A percentile compares a stretch with the other conserved stretches of the same genome.
Evolutionary conservation across 2,888 invertebrate genomes (phyloP).

Genomic region (Eilema caniola): DNA sequence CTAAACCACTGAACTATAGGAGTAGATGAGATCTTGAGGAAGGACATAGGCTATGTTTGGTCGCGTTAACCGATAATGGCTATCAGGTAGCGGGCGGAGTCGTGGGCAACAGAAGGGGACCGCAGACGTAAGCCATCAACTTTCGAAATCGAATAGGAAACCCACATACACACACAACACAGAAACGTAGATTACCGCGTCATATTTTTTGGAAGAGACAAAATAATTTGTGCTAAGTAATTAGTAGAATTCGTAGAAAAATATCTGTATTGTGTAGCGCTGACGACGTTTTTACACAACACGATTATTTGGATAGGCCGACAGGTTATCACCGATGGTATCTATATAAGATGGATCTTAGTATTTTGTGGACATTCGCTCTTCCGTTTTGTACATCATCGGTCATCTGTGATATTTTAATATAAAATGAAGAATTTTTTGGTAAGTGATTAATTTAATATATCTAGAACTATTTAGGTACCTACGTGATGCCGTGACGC

Average conservation of each 20-base stretch:
- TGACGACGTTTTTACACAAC: conserved; percentile 25
- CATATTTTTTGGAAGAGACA: neutral
- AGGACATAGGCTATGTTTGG: no score
- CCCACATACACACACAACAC: neutral
- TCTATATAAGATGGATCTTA: conserved; percentile 51
- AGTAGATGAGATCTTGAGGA: no score
- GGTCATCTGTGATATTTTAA: conserved; percentile 35
- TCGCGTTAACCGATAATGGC: no score
- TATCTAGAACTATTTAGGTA: no score
- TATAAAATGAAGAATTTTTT: conserved; percentile 59
- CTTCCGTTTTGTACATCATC: conserved; percentile 24
- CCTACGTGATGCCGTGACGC: no score
- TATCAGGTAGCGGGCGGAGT: no score
- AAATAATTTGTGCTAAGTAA: conserved; percentile 6
- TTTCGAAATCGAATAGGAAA: no score
- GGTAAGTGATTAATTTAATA: conserved; percentile 53
- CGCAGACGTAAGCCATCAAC: no score
- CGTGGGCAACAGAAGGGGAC: no score
- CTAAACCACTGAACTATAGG: no score
- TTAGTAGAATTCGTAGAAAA: conserved; percentile 61
- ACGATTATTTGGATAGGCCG: conserved; percentile 56
- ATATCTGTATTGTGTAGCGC: conserved; percentile 33
- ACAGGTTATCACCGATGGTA: conserved; percentile 41
- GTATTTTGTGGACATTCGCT: conserved; percentile 32
- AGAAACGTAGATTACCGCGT: neutral